phyloP scores from a whole-genome alignment of 1,140 invertebrate species.

The Bombus superbus region DNA sequence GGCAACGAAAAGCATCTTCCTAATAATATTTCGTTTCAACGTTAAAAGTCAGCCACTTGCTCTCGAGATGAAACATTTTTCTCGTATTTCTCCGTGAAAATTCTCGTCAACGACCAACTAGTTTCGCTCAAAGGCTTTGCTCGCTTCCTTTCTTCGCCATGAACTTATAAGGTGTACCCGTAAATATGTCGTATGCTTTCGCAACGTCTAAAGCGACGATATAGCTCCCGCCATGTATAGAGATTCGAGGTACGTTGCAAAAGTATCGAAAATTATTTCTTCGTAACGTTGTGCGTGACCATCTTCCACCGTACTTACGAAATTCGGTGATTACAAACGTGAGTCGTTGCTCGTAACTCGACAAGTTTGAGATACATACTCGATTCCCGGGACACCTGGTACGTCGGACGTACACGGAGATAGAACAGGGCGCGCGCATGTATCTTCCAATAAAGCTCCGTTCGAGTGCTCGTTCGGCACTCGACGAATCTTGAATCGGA shows the following conservation, averaged over 20 bases:
- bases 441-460: constrained; percentile 75
- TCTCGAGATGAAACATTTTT: background rate
- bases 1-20: background rate
- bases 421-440: constrained; percentile 44
- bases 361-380: background rate
- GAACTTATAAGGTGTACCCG: background rate
- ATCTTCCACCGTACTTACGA: background rate
- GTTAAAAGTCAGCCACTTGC: background rate
- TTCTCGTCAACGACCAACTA: constrained; percentile 5
- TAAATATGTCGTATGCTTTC: background rate
- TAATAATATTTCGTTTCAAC: background rate
- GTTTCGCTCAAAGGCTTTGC: background rate
- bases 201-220: background rate
- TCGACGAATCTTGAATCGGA: constrained; percentile 73
- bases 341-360: background rate
- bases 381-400: constrained; percentile 10
- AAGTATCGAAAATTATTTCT: background rate
- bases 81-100: background rate
- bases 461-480: constrained; percentile 70
- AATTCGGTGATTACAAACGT: background rate
- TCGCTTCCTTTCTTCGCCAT: background rate
- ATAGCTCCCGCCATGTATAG: background rate
- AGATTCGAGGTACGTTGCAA: background rate
- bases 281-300: background rate
- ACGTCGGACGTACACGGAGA: background rate